Base-by-base conservation (phyloP, 2,113 vertebrate genomes). In the Anser cygnoides region DNA sequence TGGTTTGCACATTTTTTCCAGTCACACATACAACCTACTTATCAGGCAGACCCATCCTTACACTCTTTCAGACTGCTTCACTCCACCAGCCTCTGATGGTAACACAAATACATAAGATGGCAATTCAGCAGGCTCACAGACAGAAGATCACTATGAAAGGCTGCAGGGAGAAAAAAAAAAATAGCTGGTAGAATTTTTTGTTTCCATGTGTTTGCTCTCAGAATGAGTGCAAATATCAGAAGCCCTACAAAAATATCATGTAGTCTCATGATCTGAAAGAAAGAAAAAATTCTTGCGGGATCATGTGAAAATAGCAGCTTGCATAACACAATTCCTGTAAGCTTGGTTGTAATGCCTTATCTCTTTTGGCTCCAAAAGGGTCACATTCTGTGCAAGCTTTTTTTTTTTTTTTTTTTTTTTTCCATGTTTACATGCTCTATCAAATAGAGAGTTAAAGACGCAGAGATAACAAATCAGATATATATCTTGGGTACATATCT, bases 271-370 rank as follows among this genome's bases (percentile, higher is more conserved):
- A 18, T 63, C 33, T 82, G 74, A 44, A 68, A 84, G 20, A 84
- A 39, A 79, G 31, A 74, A 81, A 81, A 87, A 16, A 35, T 67
- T 71, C 63, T 65, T 52, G 31, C 33, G 19, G 62, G 71, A 46
- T 39, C 43, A 59, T 2, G 29, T 63, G 82, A 91, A 77, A 84
- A 71, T 11, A 95, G 81, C 62, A 71, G 73, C 61, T 96, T 94
- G 86, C 90, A 83, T 52, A 96, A 96, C 46, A 74, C 79, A 17
- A 2, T 93, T 96, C 95, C 88, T 25, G 80, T 84, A 84, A 96
- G 52, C 77, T 68, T 2, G 0, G 43, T 35, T 73, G 82, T 85
- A 94, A 83, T 8, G 44, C 43, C 65, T 95, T 95, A 90, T 93
- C 95, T 96, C 5, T 5, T 58, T 76, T 95, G 95, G 86, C 84